Evolutionary conservation across 2,888 invertebrate genomes (phyloP).

Genomic region (Xestia sexstrigata): DNA sequence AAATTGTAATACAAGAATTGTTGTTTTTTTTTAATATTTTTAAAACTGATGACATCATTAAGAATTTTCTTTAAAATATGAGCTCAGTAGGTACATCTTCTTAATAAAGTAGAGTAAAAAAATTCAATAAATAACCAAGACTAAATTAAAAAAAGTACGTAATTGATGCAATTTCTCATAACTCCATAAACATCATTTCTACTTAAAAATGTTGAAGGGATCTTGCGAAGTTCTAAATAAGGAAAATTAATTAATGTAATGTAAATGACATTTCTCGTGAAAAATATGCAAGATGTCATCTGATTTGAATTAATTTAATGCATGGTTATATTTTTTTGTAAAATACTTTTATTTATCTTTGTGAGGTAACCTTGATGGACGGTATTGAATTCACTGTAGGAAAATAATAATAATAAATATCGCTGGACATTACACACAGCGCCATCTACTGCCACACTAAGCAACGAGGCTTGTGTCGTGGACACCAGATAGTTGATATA

Average conservation of each 20-base stretch:
- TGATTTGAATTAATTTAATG: background rate
- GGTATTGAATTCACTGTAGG: background rate
- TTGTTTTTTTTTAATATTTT: background rate
- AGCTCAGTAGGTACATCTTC: background rate
- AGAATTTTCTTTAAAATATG: background rate
- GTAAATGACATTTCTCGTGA: slow-evolving; percentile 10
- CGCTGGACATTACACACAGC: too few species aligned
- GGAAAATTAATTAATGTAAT: slow-evolving; percentile 40
- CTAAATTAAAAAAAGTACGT: slow-evolving; percentile 43
- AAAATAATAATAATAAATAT: too few species aligned
- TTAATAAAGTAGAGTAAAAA: slow-evolving; percentile 1
- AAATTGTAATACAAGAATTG: background rate
- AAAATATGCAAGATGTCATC: background rate
- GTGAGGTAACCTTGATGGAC: background rate
- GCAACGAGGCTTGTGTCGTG: too few species aligned
- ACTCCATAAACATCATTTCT: slow-evolving; percentile 41
- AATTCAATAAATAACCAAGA: slow-evolving; percentile 29
- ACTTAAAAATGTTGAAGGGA: slow-evolving; percentile 31
- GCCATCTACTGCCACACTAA: too few species aligned
- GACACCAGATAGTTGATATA: too few species aligned
- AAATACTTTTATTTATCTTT: background rate
- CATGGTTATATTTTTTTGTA: background rate
- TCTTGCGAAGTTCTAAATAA: slow-evolving; percentile 41
- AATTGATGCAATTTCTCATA: slow-evolving; percentile 55
- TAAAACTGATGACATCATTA: background rate